Evolutionary conservation across 2,797 vertebrate species (phyloP).

Genomic region (Spheniscus humboldti): DNA sequence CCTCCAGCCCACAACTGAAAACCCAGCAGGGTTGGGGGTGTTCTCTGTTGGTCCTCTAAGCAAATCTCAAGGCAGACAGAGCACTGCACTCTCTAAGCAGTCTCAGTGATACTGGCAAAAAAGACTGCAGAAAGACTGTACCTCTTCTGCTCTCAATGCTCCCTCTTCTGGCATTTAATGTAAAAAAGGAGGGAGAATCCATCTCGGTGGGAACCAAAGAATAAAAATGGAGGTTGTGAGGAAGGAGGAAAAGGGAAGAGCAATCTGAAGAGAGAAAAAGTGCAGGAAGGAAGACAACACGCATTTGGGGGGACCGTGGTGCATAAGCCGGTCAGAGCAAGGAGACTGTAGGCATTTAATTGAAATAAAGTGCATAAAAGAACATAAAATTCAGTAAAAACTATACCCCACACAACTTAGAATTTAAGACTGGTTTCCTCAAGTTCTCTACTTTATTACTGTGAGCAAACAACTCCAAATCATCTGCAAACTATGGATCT

Average conservation of each 20-base stretch:
- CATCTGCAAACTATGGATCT: neutral
- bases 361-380: neutral
- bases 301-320: neutral
- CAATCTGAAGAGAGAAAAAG: neutral
- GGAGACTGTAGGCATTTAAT: neutral
- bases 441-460: neutral
- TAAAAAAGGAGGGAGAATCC: neutral
- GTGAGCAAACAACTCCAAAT: constrained; percentile 12
- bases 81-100: neutral
- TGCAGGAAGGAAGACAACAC: neutral
- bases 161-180: constrained; percentile 6
- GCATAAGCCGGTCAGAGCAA: neutral
- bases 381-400: neutral
- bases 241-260: neutral
- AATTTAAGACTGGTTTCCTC: neutral
- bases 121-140: neutral
- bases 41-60: neutral
- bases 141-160: neutral
- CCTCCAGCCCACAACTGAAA: neutral
- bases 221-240: neutral
- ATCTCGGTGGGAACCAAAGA: neutral
- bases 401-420: neutral
- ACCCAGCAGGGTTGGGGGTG: neutral
- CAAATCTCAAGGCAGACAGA: neutral
- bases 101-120: neutral